Evolutionary conservation across 1,140 invertebrate species (phyloP).

Genomic region (Parapsyche elsis): DNA sequence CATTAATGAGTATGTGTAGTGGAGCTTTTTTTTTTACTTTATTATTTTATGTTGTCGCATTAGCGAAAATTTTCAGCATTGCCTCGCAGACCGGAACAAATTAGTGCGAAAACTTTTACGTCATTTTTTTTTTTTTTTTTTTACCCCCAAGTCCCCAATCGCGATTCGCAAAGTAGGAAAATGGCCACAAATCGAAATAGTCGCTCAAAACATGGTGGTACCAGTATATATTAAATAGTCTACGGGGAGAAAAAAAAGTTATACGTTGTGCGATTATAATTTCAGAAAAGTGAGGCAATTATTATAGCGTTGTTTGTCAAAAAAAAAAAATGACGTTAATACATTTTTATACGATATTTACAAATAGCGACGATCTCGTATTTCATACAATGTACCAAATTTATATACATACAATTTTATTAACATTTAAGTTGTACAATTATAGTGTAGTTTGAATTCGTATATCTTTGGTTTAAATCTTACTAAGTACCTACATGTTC

Average conservation of each 20-base stretch:
- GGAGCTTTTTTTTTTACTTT: no score
- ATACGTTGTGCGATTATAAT: background rate
- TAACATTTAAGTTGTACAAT: no score
- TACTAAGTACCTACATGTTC: no score
- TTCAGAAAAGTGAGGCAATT: background rate
- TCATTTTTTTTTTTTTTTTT: background rate
- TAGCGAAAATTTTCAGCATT: slow-evolving; percentile 2
- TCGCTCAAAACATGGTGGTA: slow-evolving; percentile 1
- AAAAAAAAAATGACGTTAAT: no score
- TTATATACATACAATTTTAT: no score
- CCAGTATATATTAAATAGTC: background rate
- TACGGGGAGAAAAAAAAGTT: no score
- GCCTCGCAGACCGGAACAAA: background rate
- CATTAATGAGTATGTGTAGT: background rate
- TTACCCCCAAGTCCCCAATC: background rate
- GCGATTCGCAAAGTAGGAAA: slow-evolving; percentile 5
- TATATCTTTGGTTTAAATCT: no score
- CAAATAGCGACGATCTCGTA: no score
- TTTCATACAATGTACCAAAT: no score
- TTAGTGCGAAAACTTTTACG: background rate
- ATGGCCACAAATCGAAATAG: background rate
- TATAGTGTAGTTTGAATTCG: no score
- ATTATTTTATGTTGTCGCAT: background rate
- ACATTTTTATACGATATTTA: no score
- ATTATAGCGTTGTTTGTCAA: no score